These are phyloP conservation scores for Australoheros facetus DNA, from an alignment of 2,797 vertebrate genomes.

Conservation along the genomic window DNA sequence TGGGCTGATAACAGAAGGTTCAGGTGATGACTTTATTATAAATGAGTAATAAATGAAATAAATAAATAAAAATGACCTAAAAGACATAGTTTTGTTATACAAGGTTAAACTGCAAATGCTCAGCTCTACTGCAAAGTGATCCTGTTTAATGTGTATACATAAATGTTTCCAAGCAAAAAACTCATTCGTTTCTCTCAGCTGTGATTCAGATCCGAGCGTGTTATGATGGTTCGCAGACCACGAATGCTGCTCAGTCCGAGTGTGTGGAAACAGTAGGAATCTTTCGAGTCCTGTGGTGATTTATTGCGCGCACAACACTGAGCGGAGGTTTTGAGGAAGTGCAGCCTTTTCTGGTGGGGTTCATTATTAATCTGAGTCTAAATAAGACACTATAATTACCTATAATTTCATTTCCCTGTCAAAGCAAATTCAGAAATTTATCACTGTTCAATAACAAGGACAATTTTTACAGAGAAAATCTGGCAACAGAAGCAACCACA, in stretches of 20 bases:
- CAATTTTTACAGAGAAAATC: not conserved
- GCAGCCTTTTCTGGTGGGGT: constrained; percentile 19
- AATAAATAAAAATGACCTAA: not conserved
- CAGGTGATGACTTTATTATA: not conserved
- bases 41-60: not conserved
- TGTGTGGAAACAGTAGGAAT: constrained; percentile 41
- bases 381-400: constrained; percentile 2
- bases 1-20: not conserved
- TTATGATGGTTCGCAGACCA: constrained; percentile 67
- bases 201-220: constrained; percentile 34
- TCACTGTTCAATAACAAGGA: not conserved
- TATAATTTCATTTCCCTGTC: not conserved
- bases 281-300: constrained; percentile 30
- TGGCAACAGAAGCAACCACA: not conserved
- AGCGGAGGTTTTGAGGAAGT: constrained; percentile 35
- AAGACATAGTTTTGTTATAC: not conserved
- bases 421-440: not conserved
- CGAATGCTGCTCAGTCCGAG: constrained; percentile 34
- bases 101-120: not conserved
- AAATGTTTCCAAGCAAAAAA: constrained; percentile 18
- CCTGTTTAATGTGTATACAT: not conserved
- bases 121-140: not conserved
- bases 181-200: constrained; percentile 35
- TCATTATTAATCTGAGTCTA: not conserved
- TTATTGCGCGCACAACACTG: constrained; percentile 42